Evolutionary conservation across 1,140 invertebrate genomes (phyloP), one percentile per base, ranked within the genome.

Genomic region (Lucilia cuprina): DNA sequence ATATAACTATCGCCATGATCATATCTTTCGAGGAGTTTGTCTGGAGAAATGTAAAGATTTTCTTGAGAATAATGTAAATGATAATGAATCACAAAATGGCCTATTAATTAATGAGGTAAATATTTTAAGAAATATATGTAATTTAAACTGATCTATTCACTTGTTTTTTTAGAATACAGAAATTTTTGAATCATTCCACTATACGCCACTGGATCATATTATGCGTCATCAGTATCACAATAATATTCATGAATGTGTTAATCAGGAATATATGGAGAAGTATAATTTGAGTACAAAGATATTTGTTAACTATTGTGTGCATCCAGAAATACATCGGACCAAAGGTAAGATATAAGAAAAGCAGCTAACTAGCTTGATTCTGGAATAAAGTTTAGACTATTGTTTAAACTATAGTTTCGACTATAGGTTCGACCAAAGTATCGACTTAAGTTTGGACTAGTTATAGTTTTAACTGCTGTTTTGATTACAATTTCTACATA

Each of bases 1-100:
- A n/a, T 78, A 9, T 78, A n/a, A 78, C 8, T 78, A n/a, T 47
- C 75, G 75, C 3, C 75, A 78, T 25, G 75, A 78, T 41, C 34
- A 78, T n/a, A 1, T 78, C 14, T 78, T 41, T 78, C 75, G 75
- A 0, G 75, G 75, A 4, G n/a, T 78, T 17, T 78, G 75, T 19
- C 3, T 41, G n/a, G 14, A 35, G 5, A 35, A 47, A 41, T 78
- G 75, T 78, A 17, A 41, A 60, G 5, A 60, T 60, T 60, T 60
- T 60, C 14, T n/a, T 2, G 55, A 7, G 4, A n/a, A 60, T 60
- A 17, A 17, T 17, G 14, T 14, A n/a, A 60, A 60, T n/a, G 7
- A 17, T 3, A n/a, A 0, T 14, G 14, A 60, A 4, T 2, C 14
- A n/a, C 2, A 60, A 2, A 60, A 60, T 17, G 13, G 14, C 14